These are phyloP conservation scores for Montipora cactus DNA, from an alignment of 64 coral and sea anemone species.

Conservation along the genomic window DNA sequence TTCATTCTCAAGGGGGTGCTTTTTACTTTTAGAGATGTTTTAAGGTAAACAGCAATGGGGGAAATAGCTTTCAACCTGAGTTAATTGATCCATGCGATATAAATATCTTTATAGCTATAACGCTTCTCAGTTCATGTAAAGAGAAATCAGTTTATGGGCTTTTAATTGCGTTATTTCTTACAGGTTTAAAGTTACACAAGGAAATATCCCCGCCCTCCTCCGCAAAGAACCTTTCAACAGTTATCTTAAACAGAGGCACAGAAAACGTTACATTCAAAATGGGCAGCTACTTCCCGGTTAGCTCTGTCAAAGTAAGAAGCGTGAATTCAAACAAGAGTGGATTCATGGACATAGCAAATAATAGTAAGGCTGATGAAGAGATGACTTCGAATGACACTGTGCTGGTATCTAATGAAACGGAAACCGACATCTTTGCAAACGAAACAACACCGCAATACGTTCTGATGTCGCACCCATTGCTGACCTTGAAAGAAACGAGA, in stretches of 20 bases:
- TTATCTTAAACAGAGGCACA: not conserved
- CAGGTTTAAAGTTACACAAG: not conserved
- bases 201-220: not conserved
- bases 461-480: slow-evolving; percentile 73
- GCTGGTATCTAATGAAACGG: slow-evolving; percentile 97
- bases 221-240: not conserved
- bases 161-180: not conserved
- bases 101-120: no score
- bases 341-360: slow-evolving; percentile 54
- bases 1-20: no score
- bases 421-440: slow-evolving; percentile 95
- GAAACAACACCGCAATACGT: slow-evolving; percentile 91
- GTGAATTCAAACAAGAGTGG: slow-evolving; percentile 18
- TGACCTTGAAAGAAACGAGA: slow-evolving; percentile 71
- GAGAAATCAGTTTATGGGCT: no score
- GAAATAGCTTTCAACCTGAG: no score
- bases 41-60: no score
- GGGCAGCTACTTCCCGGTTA: slow-evolving; percentile 36
- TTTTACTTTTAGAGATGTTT: no score
- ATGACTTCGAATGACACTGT: slow-evolving; percentile 98
- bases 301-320: not conserved
- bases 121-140: no score
- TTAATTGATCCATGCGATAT: no score
- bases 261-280: slow-evolving; percentile 45
- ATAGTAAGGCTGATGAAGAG: slow-evolving; percentile 79